Evolutionary conservation across 2,113 vertebrate species (phyloP).

Genomic region (Corynorhinus townsendii): DNA sequence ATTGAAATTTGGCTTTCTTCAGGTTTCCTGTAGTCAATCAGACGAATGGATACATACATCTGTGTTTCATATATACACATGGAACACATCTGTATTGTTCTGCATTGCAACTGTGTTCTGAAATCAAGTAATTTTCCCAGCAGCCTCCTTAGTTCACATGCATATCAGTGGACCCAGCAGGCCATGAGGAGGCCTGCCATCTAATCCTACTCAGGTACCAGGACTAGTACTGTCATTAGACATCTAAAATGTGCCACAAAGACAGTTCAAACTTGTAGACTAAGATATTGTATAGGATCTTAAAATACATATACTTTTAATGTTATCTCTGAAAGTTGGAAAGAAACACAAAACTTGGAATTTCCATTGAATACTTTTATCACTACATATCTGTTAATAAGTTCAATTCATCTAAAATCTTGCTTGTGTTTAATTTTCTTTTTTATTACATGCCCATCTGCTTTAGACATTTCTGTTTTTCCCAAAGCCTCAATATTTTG

Average conservation of each 20-base stretch:
- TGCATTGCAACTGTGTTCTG: background rate
- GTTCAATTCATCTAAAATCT: background rate
- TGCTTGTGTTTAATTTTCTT: background rate
- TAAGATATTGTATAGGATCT: conserved; percentile 3
- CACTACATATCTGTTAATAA: background rate
- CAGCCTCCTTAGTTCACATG: background rate
- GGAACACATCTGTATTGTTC: background rate
- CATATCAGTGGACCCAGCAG: background rate
- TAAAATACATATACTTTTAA: background rate
- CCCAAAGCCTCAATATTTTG: background rate
- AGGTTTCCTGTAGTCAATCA: background rate
- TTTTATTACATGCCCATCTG: background rate
- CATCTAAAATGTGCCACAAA: background rate
- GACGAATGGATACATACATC: background rate
- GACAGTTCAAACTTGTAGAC: background rate
- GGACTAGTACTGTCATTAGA: background rate
- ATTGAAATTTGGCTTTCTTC: background rate
- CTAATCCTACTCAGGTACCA: background rate
- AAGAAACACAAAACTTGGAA: background rate
- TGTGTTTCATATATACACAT: background rate
- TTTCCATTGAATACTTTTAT: background rate
- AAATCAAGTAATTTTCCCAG: background rate
- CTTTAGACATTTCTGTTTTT: background rate
- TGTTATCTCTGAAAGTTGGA: background rate
- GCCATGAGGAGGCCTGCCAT: background rate